Base-by-base conservation (phyloP, 2,888 invertebrate species). In the Platycheirus rosarum region DNA sequence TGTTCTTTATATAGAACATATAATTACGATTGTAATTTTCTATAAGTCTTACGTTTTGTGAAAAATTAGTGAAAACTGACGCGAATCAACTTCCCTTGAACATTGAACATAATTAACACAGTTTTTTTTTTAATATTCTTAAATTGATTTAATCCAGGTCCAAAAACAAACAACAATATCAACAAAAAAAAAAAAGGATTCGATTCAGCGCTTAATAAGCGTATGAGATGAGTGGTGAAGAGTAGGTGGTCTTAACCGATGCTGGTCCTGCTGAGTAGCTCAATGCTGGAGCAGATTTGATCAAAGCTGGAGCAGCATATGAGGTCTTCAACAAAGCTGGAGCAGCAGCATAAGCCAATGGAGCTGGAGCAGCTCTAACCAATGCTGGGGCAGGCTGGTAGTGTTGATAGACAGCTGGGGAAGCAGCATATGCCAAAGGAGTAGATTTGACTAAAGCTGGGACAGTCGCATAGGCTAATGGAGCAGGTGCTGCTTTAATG, bases 181-280 rank as follows among this genome's bases (percentile, higher is more conserved):
- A 57, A 57, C 40, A 57, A 57, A 23, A 57, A 57, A 57, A 23
- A 57, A 26, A 55, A 51, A 7, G 23, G 5, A 14, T 53, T 35
- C 23, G 3, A 14, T 57, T 20, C 35, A n/a, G 2, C 29, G 35
- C 11, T 85, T 87, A 89, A 84, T 89, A 89, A 75, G 88, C 89
- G 74, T 89, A 90, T 63, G 88, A 88, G 85, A 89, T 88, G 77
- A 88, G 87, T 46, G 89, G 90, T 29, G 89, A 88, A 8, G 89
- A 87, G 76, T 86, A 89, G 70, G 86, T 87, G 16, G 89, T 89
- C 85, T 87, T 90, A 53, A 89, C 88, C 60, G 89, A 70, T 55
- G 89, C 86, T 77, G 89, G 89, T 3, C 86, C 88, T 42, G 88
- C 20, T 40, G 46, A 42, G 35, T 57, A 75, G n/a, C 16, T 16